Conservation (phyloP, 2,888 invertebrate species). For the Limenitis arthemis region DNA sequence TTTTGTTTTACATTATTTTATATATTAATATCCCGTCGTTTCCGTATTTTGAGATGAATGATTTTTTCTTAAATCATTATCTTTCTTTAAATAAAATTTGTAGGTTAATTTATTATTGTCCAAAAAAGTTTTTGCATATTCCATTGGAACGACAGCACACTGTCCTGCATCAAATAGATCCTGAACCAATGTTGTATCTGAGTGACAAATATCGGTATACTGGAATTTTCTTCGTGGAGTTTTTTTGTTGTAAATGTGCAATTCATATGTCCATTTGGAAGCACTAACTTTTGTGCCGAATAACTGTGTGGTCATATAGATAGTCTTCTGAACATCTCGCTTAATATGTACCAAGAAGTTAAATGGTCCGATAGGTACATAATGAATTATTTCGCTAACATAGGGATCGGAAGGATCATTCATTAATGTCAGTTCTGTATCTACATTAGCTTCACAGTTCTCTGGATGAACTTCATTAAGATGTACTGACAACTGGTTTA, state of each 20-base stretch:
- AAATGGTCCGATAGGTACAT: constrained; percentile 35
- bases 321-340: constrained; percentile 30
- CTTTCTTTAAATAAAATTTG: constrained; percentile 35
- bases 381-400: constrained; percentile 26
- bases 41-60: neutral
- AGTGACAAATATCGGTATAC: constrained; percentile 36
- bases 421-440: constrained; percentile 38
- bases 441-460: constrained; percentile 34
- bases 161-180: constrained; percentile 32
- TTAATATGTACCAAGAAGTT: constrained; percentile 45
- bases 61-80: neutral
- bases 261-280: constrained; percentile 48
- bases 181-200: constrained; percentile 27
- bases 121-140: constrained; percentile 29
- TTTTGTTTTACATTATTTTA: neutral
- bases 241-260: constrained; percentile 50
- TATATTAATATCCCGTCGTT: neutral
- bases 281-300: constrained; percentile 45
- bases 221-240: constrained; percentile 41
- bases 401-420: constrained; percentile 30
- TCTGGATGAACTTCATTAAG: constrained; percentile 39
- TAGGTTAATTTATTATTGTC: constrained; percentile 30
- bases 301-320: constrained; percentile 44
- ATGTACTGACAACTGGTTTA: constrained; percentile 39
- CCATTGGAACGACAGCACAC: constrained; percentile 37